These are phyloP conservation scores for Bos indicus DNA, from an alignment of 2,113 vertebrate species.

Conservation along the genomic window DNA sequence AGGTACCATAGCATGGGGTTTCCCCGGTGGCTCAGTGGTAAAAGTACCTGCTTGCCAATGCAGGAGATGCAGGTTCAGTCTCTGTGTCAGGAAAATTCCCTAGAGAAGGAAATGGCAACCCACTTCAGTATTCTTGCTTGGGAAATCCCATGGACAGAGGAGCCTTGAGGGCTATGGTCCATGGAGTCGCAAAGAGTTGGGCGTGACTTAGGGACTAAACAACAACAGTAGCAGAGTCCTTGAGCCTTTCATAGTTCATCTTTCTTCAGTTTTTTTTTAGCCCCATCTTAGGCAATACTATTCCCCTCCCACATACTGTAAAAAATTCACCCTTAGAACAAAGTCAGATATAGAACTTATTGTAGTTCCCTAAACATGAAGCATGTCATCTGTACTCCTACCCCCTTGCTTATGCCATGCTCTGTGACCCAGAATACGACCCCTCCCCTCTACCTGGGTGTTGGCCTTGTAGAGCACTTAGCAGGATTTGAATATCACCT, in stretches of 20 bases:
- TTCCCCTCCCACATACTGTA: neutral
- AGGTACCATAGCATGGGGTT: neutral
- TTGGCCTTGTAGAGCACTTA: neutral
- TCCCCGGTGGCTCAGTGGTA: neutral
- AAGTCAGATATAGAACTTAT: neutral
- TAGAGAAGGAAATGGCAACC: neutral
- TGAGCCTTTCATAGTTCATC: no score
- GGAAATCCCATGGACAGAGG: neutral
- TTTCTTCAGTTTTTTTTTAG: neutral
- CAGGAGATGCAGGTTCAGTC: neutral
- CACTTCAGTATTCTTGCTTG: neutral
- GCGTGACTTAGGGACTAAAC: neutral
- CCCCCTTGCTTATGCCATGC: neutral
- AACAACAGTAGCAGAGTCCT: neutral
- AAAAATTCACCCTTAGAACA: neutral
- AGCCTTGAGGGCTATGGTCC: neutral
- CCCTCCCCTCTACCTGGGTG: neutral
- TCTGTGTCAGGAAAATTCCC: neutral
- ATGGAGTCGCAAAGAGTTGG: neutral
- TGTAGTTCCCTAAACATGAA: neutral
- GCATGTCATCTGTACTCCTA: neutral
- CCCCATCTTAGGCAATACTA: neutral
- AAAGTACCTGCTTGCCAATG: neutral
- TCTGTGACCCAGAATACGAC: neutral
- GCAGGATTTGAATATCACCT: neutral